These are phyloP conservation scores for Colletes collaris DNA, from an alignment of 2,888 invertebrate genomes.

Conservation along the genomic window DNA sequence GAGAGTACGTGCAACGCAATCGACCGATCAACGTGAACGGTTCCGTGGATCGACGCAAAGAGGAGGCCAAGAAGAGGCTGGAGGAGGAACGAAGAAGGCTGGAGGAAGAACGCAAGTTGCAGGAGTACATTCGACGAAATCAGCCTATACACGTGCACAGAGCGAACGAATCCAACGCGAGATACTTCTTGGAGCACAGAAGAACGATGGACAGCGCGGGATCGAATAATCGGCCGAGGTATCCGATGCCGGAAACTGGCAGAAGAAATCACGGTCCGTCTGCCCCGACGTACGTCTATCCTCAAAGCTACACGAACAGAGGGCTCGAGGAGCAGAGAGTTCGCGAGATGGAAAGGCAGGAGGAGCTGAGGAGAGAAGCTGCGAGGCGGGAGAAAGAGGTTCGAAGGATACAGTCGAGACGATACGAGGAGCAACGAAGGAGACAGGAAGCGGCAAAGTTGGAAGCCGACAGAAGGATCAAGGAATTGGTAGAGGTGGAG, in stretches of 20 bases:
- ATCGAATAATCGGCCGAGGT: constrained; percentile 49
- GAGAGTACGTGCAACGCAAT: constrained; percentile 69
- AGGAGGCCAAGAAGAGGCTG: constrained; percentile 33
- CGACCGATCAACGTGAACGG: constrained; percentile 60
- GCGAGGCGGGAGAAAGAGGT: constrained; percentile 65
- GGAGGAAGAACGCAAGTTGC: constrained; percentile 67
- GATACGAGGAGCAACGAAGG: constrained; percentile 62
- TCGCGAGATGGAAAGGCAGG: constrained; percentile 36
- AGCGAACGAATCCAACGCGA: constrained; percentile 40
- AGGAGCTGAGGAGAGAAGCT: constrained; percentile 50
- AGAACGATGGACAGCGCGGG: constrained; percentile 60
- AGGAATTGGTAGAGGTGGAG: constrained; percentile 46
- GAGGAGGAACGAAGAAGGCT: constrained; percentile 51
- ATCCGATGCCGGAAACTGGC: constrained; percentile 31
- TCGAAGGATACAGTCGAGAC: constrained; percentile 62
- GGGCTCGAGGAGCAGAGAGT: constrained; percentile 54
- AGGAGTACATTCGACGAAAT: constrained; percentile 74
- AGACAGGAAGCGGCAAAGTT: constrained; percentile 43
- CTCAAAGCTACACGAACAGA: constrained; percentile 47
- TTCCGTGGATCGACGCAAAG: constrained; percentile 29
- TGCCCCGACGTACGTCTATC: constrained; percentile 62
- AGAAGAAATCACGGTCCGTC: constrained; percentile 70
- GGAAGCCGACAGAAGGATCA: constrained; percentile 56
- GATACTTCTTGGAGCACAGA: constrained; percentile 42
- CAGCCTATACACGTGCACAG: constrained; percentile 68